Base-by-base conservation (phyloP, 2,113 vertebrate species). In the Corapipo altera region DNA sequence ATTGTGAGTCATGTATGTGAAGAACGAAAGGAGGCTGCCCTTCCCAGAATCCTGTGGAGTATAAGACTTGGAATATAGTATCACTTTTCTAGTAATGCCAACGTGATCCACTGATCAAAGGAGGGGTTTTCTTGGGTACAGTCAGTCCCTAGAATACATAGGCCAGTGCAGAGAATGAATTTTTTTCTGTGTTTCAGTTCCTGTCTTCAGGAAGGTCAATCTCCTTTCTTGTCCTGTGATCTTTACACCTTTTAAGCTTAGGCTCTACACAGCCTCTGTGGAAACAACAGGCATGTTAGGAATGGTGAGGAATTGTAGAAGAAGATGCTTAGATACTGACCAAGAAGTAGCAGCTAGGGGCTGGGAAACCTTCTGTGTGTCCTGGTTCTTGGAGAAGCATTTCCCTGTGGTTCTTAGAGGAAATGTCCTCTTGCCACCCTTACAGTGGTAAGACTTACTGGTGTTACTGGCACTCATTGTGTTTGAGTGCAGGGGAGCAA, bases 401-500 rank as follows among this genome's bases (percentile, higher is more conserved):
- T 62, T n/a, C 28, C 17, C 8, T 32, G 21, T 64, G 43, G 17
- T 17, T 69, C 33, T 69, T 52, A 12, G 44, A 43, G 44, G 32
- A 59, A 49, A 59, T 32, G 16, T 69, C 22, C 14, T 54, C 39
- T 80, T 70, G 32, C 44, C 10, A 15, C n/a, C 11, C 15, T 80
- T 51, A 21, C 57, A 65, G 23, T 15, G 51, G 28, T 83, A 33
- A 57, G 9, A 52, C 22, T 57, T 35, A 28, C 46, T 91, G 37
- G 23, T 91, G n/a, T 62, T 85, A n/a, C 15, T 55, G 43, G 8
- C 14, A 21, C 17, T 79, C 37, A 17, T 28, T n/a, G 6, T 1
- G 1, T 75, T 46, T 58, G 57, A 43, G n/a, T 27, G 27, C 10
- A 9, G 0, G 1, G 20, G 23, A 22, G 11, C n/a, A 54, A 4